Conservation (phyloP, 1,140 invertebrate genomes). For the Platyscapa corneri region DNA sequence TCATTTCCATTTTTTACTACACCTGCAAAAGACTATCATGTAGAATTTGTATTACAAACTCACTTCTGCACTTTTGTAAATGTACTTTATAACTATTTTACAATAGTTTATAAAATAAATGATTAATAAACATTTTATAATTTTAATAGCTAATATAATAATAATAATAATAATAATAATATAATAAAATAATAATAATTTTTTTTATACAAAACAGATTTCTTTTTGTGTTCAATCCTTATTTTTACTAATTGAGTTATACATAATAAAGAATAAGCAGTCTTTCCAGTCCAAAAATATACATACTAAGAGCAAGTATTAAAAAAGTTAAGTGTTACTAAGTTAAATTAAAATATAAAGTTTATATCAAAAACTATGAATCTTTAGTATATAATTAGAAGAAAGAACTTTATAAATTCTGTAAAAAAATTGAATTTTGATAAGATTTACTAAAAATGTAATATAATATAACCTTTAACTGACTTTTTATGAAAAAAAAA, state of each 20-base stretch:
- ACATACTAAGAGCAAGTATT: background rate
- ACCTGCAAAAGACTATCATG: background rate
- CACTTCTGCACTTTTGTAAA: constrained; percentile 28
- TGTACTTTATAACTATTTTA: constrained; percentile 39
- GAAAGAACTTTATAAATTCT: no score
- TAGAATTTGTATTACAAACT: constrained; percentile 30
- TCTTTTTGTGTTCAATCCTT: background rate
- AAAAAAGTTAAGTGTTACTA: background rate
- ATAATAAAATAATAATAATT: background rate
- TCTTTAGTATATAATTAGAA: background rate
- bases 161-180: background rate
- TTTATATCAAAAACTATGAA: background rate
- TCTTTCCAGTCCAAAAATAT: background rate
- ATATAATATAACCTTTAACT: no score
- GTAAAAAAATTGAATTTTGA: no score
- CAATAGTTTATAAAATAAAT: constrained; percentile 23
- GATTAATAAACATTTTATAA: constrained; percentile 35
- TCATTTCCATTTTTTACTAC: constrained; percentile 27
- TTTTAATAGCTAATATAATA: no score
- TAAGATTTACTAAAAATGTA: no score
- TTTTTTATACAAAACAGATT: background rate
- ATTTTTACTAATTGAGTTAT: background rate
- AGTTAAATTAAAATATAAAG: background rate
- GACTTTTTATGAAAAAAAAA: no score
- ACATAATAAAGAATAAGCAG: background rate